These are phyloP conservation scores for Heloderma charlesbogerti DNA, from an alignment of 2,113 vertebrate genomes.

Conservation along the genomic window DNA sequence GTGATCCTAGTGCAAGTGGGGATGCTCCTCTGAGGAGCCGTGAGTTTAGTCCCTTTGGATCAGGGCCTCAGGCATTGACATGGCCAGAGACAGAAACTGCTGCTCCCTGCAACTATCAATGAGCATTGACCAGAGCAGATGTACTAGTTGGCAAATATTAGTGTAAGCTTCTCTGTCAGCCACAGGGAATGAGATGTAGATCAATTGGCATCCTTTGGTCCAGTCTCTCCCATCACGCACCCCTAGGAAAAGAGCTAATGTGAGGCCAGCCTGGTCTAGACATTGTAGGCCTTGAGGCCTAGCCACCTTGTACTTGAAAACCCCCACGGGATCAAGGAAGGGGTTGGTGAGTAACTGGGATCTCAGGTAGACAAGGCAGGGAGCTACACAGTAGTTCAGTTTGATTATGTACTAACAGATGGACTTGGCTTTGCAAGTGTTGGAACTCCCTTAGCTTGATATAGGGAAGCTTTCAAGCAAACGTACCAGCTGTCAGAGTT, in stretches of 20 bases:
- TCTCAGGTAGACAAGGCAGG: not conserved
- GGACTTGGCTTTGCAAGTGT: too few species aligned
- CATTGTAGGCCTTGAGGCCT: too few species aligned
- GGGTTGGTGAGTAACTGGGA: not conserved
- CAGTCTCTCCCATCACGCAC: not conserved
- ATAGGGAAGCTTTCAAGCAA: too few species aligned
- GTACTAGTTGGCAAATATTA: conserved; percentile 77
- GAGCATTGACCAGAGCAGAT: conserved; percentile 71
- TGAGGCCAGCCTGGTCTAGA: not conserved
- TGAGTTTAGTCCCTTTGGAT: not conserved
- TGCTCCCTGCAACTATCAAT: conserved; percentile 66
- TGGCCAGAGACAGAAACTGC: conserved; percentile 30
- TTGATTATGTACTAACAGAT: not conserved
- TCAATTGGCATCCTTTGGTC: conserved; percentile 51
- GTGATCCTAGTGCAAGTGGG: too few species aligned
- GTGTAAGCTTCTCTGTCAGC: conserved; percentile 62
- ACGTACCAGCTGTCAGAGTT: too few species aligned
- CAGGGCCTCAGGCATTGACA: conserved; percentile 38
- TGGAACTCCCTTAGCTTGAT: too few species aligned
- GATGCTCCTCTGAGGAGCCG: not conserved
- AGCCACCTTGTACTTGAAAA: not conserved
- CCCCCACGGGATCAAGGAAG: not conserved
- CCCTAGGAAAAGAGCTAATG: fast-evolving
- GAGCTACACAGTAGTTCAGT: not conserved
- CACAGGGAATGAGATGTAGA: conserved; percentile 27